Conservation (phyloP, 2,113 vertebrate genomes). For the Elgaria multicarinata region DNA sequence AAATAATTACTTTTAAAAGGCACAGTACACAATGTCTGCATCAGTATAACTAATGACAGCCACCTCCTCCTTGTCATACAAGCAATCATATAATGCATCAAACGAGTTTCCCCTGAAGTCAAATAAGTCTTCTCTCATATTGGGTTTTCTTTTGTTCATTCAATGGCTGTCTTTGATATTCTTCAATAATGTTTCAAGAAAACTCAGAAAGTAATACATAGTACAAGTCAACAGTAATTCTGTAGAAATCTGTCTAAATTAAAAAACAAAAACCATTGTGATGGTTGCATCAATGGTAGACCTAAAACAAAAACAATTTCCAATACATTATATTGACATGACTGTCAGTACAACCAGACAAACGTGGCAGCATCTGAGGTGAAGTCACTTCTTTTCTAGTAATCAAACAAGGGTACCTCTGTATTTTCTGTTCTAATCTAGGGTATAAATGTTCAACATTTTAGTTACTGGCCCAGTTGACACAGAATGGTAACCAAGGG, state of each 20-base stretch:
- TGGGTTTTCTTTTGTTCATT: constrained; percentile 71
- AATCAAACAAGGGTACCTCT: not conserved
- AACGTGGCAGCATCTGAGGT: not conserved
- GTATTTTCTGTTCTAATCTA: not conserved
- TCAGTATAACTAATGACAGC: constrained; percentile 63
- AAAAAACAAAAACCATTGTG: constrained; percentile 57
- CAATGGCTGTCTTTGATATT: constrained; percentile 58
- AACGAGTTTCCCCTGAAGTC: constrained; percentile 62
- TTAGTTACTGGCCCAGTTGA: no score
- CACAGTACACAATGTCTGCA: constrained; percentile 38
- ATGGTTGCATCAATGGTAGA: constrained; percentile 52
- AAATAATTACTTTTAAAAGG: constrained; percentile 51
- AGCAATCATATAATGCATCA: constrained; percentile 52
- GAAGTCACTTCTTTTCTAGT: not conserved
- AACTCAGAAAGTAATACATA: constrained; percentile 68
- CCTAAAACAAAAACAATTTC: not conserved
- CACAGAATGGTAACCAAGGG: no score
- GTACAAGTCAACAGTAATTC: constrained; percentile 71
- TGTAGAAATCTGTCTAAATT: constrained; percentile 68
- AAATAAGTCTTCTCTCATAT: constrained; percentile 69
- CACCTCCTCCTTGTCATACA: constrained; percentile 51
- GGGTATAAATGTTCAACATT: not conserved
- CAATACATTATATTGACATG: not conserved
- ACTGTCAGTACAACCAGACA: not conserved
- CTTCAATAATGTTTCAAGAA: constrained; percentile 65